Evolutionary conservation across 92 coral and sea anemone genomes (phyloP), one percentile per base, ranked within the genome.

Genomic region (Plumapathes pennacea): DNA sequence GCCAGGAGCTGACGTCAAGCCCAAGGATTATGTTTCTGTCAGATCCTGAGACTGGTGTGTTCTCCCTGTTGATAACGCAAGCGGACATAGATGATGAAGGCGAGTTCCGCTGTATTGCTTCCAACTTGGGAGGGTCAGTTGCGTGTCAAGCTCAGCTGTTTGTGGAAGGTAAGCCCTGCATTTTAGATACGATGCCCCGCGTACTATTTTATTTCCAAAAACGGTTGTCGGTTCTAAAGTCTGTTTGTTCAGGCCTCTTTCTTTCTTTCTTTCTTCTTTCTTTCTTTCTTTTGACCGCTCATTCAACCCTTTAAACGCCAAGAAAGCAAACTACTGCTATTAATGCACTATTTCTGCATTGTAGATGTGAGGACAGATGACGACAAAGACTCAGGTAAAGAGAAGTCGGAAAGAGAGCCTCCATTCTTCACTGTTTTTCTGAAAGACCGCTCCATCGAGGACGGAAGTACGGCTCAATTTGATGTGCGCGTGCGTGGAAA

Each of bases 401-500:
- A 85, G 12, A 58, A 49, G 27, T 41, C 51, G 23, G 50, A 71
- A 60, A 79, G 74, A 44, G 85, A 86, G 45, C 68, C 84, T 9
- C 95, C 95, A 5, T 62, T 75, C 3, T 86, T 86, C 36, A 86
- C 95, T 1, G 95, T 89, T 7, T 71, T 80, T 29, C 72, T 86
- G 7, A 82, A 71, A 62, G 89, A 86, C 50, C 89, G 95, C 18
- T 54, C 89, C 55, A 74, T 92, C 43, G 88, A 83, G 44, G 82
- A 80, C 37, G 85, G 96, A 23, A 78, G 77, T 49, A 92, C 81
- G 24, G 85, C 95, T 19, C 68, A 88, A 38, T 80, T 88, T 46
- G 97, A 92, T 47, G 85, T 91, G 61, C 92, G 96, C 43, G 84
- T 89, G 50, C 85, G 80, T 12, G 97, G 97, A 23, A 77, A 74